phyloP scores from a whole-genome alignment of 2,797 vertebrate genomes.

The Mus spretus region DNA sequence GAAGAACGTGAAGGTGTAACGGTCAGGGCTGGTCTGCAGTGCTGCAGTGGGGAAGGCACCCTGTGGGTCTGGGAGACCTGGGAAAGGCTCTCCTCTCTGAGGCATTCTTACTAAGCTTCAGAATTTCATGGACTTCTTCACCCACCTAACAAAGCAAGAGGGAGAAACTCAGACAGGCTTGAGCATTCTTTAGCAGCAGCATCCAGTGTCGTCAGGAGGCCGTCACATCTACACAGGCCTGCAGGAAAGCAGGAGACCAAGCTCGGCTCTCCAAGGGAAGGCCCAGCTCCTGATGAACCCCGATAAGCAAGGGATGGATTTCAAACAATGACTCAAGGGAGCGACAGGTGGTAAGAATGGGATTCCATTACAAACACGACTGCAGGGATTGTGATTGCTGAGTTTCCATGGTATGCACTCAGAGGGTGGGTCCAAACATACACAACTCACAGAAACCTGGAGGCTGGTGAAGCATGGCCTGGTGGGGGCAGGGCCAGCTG shows the following conservation, averaged over 20 bases:
- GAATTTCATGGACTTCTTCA: constrained; percentile 6
- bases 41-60: not conserved
- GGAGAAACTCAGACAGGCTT: not conserved
- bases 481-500: rapidly evolving
- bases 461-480: not conserved
- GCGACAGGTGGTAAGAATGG: constrained; percentile 32
- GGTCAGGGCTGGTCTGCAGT: not conserved
- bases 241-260: not conserved
- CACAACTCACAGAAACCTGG: not conserved
- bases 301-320: not conserved
- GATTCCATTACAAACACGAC: not conserved
- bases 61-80: not conserved
- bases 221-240: not conserved
- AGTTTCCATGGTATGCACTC: not conserved
- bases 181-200: not conserved
- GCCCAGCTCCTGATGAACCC: not conserved
- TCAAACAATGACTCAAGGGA: not conserved
- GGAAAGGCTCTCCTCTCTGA: not conserved
- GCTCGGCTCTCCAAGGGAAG: not conserved
- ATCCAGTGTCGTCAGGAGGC: not conserved
- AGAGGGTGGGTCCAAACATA: not conserved
- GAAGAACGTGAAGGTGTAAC: not conserved
- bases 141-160: not conserved
- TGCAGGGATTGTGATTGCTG: constrained; percentile 25
- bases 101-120: not conserved